Percentiles rank a stretch among this genome's conserved stretches.
Conservation (phyloP, 2,797 vertebrate genomes). For the Enteromius anoplus region DNA sequence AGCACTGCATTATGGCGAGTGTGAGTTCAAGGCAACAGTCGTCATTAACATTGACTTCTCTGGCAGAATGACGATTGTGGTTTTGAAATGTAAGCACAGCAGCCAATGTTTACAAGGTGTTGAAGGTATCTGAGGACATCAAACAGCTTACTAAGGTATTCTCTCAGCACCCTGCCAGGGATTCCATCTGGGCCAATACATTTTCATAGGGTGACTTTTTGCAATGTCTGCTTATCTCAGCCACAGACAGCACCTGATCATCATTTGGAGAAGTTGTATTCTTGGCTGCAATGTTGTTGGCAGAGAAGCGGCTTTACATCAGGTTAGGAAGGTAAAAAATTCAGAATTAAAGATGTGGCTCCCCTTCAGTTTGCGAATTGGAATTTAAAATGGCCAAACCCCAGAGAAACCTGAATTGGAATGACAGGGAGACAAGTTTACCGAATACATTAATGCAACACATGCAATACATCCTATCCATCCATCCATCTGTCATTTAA, state of each 20-base stretch:
- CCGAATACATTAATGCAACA: not conserved
- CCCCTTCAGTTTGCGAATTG: conserved; percentile 1
- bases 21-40: conserved; percentile 7
- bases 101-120: conserved; percentile 6
- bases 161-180: conserved; percentile 34
- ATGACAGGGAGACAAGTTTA: not conserved
- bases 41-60: conserved; percentile 22
- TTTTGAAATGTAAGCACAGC: conserved; percentile 23
- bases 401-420: not conserved
- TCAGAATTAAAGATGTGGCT: not conserved
- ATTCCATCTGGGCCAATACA: conserved; percentile 31
- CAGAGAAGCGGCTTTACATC: conserved; percentile 5
- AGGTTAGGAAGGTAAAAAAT: not conserved
- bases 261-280: conserved; percentile 36
- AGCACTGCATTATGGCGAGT: conserved; percentile 31
- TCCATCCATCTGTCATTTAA: not conserved
- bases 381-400: not conserved
- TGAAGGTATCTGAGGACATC: conserved; percentile 23
- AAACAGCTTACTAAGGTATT: conserved; percentile 33
- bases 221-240: conserved; percentile 31
- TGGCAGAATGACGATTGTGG: conserved; percentile 15
- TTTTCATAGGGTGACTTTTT: conserved; percentile 30
- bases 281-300: conserved; percentile 10
- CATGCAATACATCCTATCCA: not conserved
- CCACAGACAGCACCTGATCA: conserved; percentile 31